phyloP scores from a whole-genome alignment of 2,888 invertebrate species.

The Perizoma flavofasciatum region DNA sequence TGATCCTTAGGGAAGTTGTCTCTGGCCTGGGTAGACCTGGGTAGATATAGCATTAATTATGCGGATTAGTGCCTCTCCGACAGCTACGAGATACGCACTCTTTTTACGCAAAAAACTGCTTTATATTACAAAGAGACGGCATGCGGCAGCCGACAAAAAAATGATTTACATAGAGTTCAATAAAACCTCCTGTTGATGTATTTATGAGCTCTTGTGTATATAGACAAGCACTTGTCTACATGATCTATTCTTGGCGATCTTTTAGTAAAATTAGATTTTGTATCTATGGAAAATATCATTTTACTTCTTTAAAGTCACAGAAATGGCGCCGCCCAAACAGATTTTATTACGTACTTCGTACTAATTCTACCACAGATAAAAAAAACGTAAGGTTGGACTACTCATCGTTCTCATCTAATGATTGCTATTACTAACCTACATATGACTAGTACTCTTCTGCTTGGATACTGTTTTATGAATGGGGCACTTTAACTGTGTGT shows the following conservation, averaged over 20 bases:
- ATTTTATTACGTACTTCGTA: too few species aligned
- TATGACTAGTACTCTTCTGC: too few species aligned
- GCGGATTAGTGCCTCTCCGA: slow-evolving; percentile 24
- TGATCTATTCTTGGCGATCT: neutral
- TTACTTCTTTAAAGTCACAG: too few species aligned
- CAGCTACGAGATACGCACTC: slow-evolving; percentile 19
- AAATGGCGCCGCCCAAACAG: too few species aligned
- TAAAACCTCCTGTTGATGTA: slow-evolving; percentile 19
- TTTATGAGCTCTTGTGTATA: slow-evolving; percentile 7
- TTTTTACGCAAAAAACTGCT: slow-evolving; percentile 31
- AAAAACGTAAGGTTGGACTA: too few species aligned
- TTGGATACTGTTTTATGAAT: neutral
- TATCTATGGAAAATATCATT: too few species aligned
- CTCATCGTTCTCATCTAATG: too few species aligned
- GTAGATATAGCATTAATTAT: slow-evolving; percentile 35
- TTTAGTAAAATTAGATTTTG: too few species aligned
- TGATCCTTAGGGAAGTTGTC: too few species aligned
- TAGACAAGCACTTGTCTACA: slow-evolving; percentile 1
- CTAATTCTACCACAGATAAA: too few species aligned
- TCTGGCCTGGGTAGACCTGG: slow-evolving; percentile 24
- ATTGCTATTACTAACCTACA: too few species aligned
- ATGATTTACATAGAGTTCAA: slow-evolving; percentile 33
- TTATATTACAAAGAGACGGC: slow-evolving; percentile 15
- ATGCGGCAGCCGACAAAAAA: slow-evolving; percentile 24
- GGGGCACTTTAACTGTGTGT: neutral